Percentiles rank a stretch among this genome's conserved stretches.
Conservation (phyloP, 2,797 vertebrate species). For the Dendrocincla tyrannina region DNA sequence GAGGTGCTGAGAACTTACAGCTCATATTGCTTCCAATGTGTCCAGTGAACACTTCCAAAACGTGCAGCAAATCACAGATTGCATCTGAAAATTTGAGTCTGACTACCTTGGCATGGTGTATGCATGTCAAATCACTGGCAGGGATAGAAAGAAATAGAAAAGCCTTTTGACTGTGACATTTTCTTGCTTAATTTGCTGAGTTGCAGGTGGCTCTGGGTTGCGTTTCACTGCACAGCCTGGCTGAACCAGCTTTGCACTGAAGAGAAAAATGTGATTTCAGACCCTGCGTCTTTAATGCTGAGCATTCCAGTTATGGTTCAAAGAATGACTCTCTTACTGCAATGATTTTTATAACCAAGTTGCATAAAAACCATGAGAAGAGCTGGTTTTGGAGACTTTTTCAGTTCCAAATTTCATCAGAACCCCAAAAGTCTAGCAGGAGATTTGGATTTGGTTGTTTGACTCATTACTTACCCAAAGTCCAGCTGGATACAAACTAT, state of each 20-base stretch:
- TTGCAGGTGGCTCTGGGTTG: not conserved
- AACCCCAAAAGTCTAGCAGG: not conserved
- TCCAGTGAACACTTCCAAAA: not conserved
- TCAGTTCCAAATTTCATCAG: constrained; percentile 15
- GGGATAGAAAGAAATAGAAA: not conserved
- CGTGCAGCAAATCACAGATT: not conserved
- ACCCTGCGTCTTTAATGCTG: not conserved
- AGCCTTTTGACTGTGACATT: not conserved
- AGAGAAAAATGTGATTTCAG: not conserved
- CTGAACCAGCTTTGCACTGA: not conserved
- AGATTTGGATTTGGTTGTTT: constrained; percentile 14
- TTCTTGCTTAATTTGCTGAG: not conserved
- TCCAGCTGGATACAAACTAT: constrained; percentile 11
- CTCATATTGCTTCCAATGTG: not conserved
- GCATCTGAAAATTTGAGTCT: not conserved
- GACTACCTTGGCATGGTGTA: not conserved
- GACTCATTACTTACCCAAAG: not conserved
- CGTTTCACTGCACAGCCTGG: not conserved
- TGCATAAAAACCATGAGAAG: not conserved
- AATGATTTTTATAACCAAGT: not conserved
- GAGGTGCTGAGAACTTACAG: not conserved
- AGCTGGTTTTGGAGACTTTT: not conserved
- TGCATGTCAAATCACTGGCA: not conserved
- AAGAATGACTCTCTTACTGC: not conserved
- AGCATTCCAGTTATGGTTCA: not conserved